Evolutionary conservation across 2,888 invertebrate genomes (phyloP), one percentile per base, ranked within the genome.

Genomic region (Beris morrisii): DNA sequence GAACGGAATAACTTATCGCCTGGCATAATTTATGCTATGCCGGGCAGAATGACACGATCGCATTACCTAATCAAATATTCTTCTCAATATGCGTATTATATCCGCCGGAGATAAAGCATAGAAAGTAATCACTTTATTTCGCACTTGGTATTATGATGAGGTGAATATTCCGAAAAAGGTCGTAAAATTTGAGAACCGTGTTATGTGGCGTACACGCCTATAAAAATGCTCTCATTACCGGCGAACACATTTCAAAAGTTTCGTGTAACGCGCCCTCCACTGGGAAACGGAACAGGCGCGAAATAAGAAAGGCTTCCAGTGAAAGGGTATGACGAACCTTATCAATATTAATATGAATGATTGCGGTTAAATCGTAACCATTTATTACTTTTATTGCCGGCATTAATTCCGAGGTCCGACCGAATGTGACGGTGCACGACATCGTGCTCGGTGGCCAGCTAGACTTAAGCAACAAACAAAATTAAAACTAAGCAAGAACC

Each of bases 281-380:
- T 12, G 45, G 38, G 31, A 28, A 31, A 22, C 45, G 44, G 22
- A 22, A 32, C 44, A 44, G 44, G 11, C 46, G 59, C 30, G 53
- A 32, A 66, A 54, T n/a, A 6, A n/a, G 30, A 38, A 48, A 46
- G 48, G 15, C 1, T 43, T 13, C 15, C 56, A 43, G 15, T 31
- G 12, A n/a, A 67, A 57, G 63, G n/a, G 50, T 28, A 57, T 32
- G 32, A 32, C 15, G 53, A 58, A 64, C 54, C 65, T 67, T 67
- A 59, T 64, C 64, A 59, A 65, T 67, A 67, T 67, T 67, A 67
- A 67, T 67, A 67, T 67, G 67, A 64, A 64, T 52, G 64, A 67
- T 65, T 67, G 67, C 64, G 64, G 64, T 54, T 67, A 67, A 67
- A 67, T 67, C 64, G 64, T 64, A 58, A 59, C 64, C 67, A 67